Evolutionary conservation across 2,888 invertebrate species (phyloP), one percentile per base, ranked within the genome.

Genomic region (Therioaphis trifolii): DNA sequence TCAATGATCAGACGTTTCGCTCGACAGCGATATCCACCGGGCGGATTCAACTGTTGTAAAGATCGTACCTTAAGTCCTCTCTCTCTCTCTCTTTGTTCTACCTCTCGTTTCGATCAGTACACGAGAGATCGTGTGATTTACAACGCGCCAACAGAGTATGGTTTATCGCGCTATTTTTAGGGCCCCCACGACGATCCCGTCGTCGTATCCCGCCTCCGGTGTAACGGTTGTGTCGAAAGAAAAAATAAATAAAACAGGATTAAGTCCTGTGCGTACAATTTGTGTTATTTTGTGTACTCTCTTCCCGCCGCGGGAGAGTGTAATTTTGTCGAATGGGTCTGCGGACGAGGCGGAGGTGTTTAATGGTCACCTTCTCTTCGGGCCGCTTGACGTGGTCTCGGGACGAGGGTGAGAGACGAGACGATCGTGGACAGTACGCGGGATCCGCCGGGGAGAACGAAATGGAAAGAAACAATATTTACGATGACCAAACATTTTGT

Each of bases 131-230:
- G 40, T 15, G 27, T 63, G 46, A 76, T 76, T 76, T 63, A 76
- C 21, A 14, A 46, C 40, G 24, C 24, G 40, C 12, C 46, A 63
- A 63, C n/a, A n/a, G n/a, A n/a, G n/a, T n/a, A n/a, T 61, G 18
- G 75, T 76, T 61, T 61, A 76, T 76, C 58, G 43, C 40, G 24
- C 27, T 76, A 61, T 76, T 76, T 76, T 46, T 18, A 76, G 61
- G 75, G 61, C 75, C 61, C 75, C 61, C 61, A 27, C 75, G 40
- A 61, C 21, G 43, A 66, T 24, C 35, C 12, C 35, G 15, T 35
- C 66, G 66, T 66, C 21, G 58, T 58, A 52, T 12, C 29, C 63
- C 18, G 2, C 18, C 9, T 5, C 63, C 12, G 68, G 49, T 11
- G 12, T 24, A 12, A 69, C n/a, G 1, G n/a, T 7, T 18, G n/a